Conservation (phyloP, 1,140 invertebrate genomes). For the Leptopilina clavipes region DNA sequence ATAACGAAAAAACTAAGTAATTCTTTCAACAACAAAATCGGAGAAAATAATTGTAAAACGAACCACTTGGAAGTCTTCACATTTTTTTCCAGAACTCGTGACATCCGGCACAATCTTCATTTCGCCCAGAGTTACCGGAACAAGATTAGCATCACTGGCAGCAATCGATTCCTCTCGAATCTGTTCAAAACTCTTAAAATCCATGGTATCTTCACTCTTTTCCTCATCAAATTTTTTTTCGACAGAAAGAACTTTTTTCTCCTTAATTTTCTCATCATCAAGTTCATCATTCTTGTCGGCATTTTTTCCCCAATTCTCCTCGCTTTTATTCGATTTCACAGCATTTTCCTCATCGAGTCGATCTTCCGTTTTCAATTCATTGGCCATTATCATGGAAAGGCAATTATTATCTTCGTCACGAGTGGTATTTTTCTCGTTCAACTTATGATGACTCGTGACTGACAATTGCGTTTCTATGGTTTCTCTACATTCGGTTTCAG, state of each 20-base stretch:
- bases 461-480: constrained; percentile 27
- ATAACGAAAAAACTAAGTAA: not conserved
- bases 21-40: constrained; percentile 3
- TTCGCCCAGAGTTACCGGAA: not conserved
- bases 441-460: not conserved
- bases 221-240: not conserved
- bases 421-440: constrained; percentile 36
- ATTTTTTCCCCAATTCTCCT: not conserved
- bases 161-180: constrained; percentile 39
- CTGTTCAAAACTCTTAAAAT: constrained; percentile 26
- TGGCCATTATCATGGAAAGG: constrained; percentile 46
- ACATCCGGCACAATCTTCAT: constrained; percentile 44
- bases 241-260: not conserved
- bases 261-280: constrained; percentile 40
- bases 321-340: constrained; percentile 43
- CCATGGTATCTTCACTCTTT: constrained; percentile 40
- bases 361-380: constrained; percentile 53
- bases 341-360: constrained; percentile 43
- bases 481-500: not conserved
- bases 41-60: constrained; percentile 26
- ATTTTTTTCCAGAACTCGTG: constrained; percentile 48
- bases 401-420: constrained; percentile 21
- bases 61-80: constrained; percentile 64
- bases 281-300: constrained; percentile 43
- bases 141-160: constrained; percentile 45